Evolutionary conservation across 2,888 invertebrate species (phyloP).

Genomic region (Odontocerum albicorne): DNA sequence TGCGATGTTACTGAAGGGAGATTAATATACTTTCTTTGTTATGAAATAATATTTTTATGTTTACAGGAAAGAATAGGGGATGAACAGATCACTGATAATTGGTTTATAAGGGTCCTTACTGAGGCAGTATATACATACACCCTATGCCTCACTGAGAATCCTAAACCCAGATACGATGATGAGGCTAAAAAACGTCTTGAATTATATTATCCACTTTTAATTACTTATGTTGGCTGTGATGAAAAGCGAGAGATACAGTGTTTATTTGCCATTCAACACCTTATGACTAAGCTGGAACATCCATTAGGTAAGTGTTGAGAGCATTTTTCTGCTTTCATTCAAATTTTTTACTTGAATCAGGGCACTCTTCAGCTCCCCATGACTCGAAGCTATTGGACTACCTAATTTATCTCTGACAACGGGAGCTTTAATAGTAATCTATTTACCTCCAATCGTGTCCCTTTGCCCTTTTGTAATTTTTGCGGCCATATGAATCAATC

Average conservation of each 20-base stretch:
- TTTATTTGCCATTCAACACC: conserved; percentile 79
- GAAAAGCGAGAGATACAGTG: conserved; percentile 68
- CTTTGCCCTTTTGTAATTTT: no score
- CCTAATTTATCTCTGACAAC: no score
- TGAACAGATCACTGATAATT: conserved; percentile 58
- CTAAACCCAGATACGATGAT: conserved; percentile 53
- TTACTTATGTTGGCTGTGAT: conserved; percentile 69
- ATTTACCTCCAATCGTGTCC: no score
- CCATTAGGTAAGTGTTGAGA: conserved; percentile 52
- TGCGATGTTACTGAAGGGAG: no score
- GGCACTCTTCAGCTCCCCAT: no score
- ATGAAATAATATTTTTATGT: no score
- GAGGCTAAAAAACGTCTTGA: conserved; percentile 46
- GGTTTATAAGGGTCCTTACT: conserved; percentile 73
- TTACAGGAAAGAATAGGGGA: conserved; percentile 60
- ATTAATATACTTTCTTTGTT: no score
- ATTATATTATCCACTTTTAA: conserved; percentile 59
- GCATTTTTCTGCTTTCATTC: not conserved
- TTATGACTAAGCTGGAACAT: conserved; percentile 77
- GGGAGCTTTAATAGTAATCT: no score
- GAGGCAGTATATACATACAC: conserved; percentile 72
- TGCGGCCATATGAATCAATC: no score
- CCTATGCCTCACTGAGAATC: conserved; percentile 56
- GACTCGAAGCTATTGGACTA: no score
- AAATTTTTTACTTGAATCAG: not conserved